Evolutionary conservation across 1,140 invertebrate genomes (phyloP), one percentile per base, ranked within the genome.

Genomic region (Ptiloglossa arizonensis): DNA sequence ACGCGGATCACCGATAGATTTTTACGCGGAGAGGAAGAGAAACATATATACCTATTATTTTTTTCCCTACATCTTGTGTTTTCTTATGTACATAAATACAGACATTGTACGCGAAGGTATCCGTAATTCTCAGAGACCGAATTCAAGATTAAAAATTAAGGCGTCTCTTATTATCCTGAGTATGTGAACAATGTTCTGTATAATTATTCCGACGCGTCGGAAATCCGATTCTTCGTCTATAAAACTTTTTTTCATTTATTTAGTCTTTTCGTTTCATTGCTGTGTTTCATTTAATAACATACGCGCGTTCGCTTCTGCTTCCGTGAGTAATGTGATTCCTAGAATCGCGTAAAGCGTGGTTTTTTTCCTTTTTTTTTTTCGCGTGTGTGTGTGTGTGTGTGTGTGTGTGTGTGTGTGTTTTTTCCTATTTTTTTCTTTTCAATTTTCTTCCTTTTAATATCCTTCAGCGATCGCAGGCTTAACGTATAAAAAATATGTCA

Each of bases 401-500:
- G n/a, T n/a, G n/a, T n/a, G n/a, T n/a, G n/a, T n/a, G n/a, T n/a
- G n/a, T n/a, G n/a, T n/a, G n/a, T n/a, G n/a, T n/a, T n/a, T n/a
- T n/a, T n/a, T n/a, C n/a, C n/a, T n/a, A n/a, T n/a, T n/a, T n/a
- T n/a, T n/a, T n/a, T n/a, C n/a, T n/a, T n/a, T n/a, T n/a, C n/a
- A n/a, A n/a, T n/a, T n/a, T n/a, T n/a, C n/a, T n/a, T n/a, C 4
- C 3, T 35, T 15, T 54, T 41, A 79, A 79, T 62, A 62, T 72
- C 29, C 15, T 60, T 66, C 13, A 50, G 48, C 50, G 48, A 71
- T 48, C 64, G 76, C 68, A 44, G 54, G 56, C 35, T 71, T 64
- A 71, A 80, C 66, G 59, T 80, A 77, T 76, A 80, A 83, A 80
- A 82, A 70, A 60, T 68, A 46, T 80, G 73, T 80, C 72, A 77